Percentiles rank a stretch among this genome's conserved stretches.
These are phyloP conservation scores for Xiphias gladius DNA, from an alignment of 2,113 vertebrate species.

Conservation along the genomic window DNA sequence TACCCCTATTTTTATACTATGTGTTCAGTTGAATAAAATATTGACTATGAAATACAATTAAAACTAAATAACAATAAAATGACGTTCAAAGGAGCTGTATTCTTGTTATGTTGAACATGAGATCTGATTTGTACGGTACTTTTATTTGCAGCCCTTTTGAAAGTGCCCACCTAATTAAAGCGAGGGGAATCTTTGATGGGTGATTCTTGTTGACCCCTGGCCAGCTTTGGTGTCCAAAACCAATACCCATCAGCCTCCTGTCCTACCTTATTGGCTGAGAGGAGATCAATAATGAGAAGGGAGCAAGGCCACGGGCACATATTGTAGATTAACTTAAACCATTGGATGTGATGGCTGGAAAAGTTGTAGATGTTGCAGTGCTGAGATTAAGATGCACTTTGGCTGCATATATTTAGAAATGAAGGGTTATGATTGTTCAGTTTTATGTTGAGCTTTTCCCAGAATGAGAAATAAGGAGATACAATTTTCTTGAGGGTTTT, in stretches of 20 bases:
- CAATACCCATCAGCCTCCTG: constrained; percentile 53
- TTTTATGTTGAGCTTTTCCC: constrained; percentile 2
- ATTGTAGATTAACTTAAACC: constrained; percentile 43
- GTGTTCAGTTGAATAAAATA: neutral
- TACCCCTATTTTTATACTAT: neutral
- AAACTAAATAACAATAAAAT: neutral
- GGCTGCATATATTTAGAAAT: neutral
- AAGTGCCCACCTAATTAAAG: constrained; percentile 50
- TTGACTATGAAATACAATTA: neutral
- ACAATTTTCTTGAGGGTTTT: neutral
- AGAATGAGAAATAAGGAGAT: neutral
- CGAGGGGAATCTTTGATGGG: constrained; percentile 30
- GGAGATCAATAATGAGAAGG: constrained; percentile 57
- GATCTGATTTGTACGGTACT: neutral
- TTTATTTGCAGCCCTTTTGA: constrained; percentile 1
- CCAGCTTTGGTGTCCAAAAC: constrained; percentile 46
- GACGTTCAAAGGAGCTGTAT: neutral
- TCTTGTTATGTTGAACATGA: neutral
- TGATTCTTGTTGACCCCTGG: constrained; percentile 64
- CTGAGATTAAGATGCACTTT: constrained; percentile 12
- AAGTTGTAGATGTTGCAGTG: constrained; percentile 35
- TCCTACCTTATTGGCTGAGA: constrained; percentile 22
- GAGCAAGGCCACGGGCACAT: constrained; percentile 22
- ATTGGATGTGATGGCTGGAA: constrained; percentile 34
- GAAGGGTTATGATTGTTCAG: neutral